Evolutionary conservation across 2,888 invertebrate species (phyloP), one percentile per base, ranked within the genome.

Genomic region (Amorpha juglandis): DNA sequence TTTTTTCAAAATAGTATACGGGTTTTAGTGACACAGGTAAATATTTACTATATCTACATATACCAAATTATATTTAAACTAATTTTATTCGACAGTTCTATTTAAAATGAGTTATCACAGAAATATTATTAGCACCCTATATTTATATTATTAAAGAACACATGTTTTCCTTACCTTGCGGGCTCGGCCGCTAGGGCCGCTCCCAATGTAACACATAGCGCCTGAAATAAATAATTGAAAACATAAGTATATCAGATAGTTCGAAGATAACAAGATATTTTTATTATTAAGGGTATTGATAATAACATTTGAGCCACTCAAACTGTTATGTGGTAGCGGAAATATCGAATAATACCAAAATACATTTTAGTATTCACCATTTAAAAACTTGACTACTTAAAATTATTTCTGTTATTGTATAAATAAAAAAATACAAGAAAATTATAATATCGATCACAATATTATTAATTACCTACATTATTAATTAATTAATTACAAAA

Each of bases 111-210:
- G 1, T 45, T 14, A 14, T 1, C 42, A 42, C 21, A 9, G 11
- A 16, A 51, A 6, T 35, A 7, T 14, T 11, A n/a, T 35, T 1
- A 33, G 1, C 27, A 7, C n/a, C 6, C 0, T n/a, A 35, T 53
- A 12, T 12, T n/a, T n/a, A n/a, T n/a, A n/a, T n/a, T n/a, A n/a
- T n/a, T n/a, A n/a, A 8, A 8, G n/a, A 33, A 35, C 6, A 16
- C 1, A 14, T 1, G 45, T 3, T n/a, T 35, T 62, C 72, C 73
- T 83, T 74, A 88, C 89, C 72, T 77, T 68, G 70, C 74, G 69
- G 70, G 68, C 66, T 86, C 84, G 71, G 87, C 87, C 74, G 87
- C 91, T 48, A 88, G 79, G 69, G 84, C 89, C 72, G 78, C 89
- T 68, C 88, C 78, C 76, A 88, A 67, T 33, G 82, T 83, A 75